phyloP scores from a whole-genome alignment of 2,888 invertebrate genomes.

The Onchidella celtica region DNA sequence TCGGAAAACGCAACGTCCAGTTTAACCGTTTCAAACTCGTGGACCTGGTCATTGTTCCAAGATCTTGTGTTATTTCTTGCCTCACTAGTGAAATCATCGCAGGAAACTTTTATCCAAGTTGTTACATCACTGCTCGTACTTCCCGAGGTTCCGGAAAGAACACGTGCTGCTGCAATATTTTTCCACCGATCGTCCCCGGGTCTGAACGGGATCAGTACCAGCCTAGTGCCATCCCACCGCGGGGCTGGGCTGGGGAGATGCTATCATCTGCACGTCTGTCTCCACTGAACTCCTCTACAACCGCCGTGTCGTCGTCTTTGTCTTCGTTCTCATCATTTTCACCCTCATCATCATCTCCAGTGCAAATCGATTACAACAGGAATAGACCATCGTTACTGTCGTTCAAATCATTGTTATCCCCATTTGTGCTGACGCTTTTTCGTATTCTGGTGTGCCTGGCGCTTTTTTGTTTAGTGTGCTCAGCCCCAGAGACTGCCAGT shows the following conservation, averaged over 20 bases:
- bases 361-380: neutral
- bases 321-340: neutral
- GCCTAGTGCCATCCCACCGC: constrained; percentile 1
- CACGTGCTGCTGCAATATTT: too few species aligned
- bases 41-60: too few species aligned
- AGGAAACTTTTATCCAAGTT: neutral
- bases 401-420: constrained; percentile 4
- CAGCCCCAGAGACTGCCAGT: neutral
- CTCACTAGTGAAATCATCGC: neutral
- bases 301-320: constrained; percentile 10
- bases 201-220: neutral
- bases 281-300: constrained; percentile 32
- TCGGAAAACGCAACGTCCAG: neutral
- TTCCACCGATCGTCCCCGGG: too few species aligned
- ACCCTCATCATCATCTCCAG: neutral
- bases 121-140: too few species aligned
- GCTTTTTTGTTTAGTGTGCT: neutral
- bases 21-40: too few species aligned
- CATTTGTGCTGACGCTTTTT: neutral
- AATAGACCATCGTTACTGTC: neutral
- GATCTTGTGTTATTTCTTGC: neutral
- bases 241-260: constrained; percentile 29
- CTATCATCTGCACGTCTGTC: constrained; percentile 13
- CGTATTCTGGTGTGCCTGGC: neutral
- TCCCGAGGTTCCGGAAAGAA: constrained; percentile 5